Conservation (phyloP, 2,113 vertebrate species). For the Carettochelys insculpta region DNA sequence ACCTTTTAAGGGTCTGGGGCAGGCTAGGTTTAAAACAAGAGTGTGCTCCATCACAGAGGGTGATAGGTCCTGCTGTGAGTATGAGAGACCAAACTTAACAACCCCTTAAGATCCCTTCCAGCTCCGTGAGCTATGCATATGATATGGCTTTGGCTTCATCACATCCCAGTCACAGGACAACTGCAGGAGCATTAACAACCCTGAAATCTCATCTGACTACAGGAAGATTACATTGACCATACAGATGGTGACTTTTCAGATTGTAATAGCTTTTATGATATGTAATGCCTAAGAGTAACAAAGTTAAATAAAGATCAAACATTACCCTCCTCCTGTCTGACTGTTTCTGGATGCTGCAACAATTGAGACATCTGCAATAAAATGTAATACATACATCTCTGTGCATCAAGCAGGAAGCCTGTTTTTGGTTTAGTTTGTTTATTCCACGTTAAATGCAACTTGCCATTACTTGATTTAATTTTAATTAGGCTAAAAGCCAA, state of each 20-base stretch:
- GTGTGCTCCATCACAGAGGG: no score
- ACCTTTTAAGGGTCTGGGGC: no score
- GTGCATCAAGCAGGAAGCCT: not conserved
- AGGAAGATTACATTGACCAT: not conserved
- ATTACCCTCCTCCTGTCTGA: not conserved
- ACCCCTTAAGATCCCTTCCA: no score
- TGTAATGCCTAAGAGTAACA: not conserved
- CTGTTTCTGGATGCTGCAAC: not conserved
- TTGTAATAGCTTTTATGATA: not conserved
- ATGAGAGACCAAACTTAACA: no score
- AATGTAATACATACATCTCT: not conserved
- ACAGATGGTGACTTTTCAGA: not conserved
- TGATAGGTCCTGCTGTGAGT: no score
- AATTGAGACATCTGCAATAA: not conserved
- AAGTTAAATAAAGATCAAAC: not conserved
- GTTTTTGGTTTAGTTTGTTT: not conserved
- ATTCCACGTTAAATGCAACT: not conserved
- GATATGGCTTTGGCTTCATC: no score
- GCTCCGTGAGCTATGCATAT: no score
- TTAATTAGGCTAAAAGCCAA: not conserved
- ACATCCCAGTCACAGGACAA: no score
- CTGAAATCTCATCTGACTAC: no score
- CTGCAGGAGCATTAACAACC: no score
- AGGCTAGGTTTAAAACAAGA: no score
- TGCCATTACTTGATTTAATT: conserved; percentile 8